Evolutionary conservation across 2,888 invertebrate species (phyloP).

Genomic region (Oeneis ivallda): DNA sequence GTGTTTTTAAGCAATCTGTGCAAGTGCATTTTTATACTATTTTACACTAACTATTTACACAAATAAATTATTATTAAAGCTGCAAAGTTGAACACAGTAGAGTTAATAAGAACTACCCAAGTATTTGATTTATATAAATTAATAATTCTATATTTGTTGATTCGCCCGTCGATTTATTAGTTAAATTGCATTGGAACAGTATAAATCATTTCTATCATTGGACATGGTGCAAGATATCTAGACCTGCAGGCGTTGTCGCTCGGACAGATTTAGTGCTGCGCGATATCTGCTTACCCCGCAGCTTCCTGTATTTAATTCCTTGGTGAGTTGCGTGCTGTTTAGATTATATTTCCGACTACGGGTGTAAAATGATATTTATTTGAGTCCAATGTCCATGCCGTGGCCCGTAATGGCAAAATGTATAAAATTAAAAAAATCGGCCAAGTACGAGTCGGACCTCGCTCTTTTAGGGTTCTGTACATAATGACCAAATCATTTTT

Average conservation of each 20-base stretch:
- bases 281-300: conserved; percentile 30
- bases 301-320: conserved; percentile 34
- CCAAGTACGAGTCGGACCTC: too few species aligned
- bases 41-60: too few species aligned
- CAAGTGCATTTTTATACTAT: too few species aligned
- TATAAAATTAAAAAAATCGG: too few species aligned
- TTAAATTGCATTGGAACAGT: conserved; percentile 19
- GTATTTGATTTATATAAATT: not conserved
- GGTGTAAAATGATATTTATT: conserved; percentile 13
- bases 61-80: too few species aligned
- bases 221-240: conserved; percentile 34
- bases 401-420: not conserved
- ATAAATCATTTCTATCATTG: conserved; percentile 28
- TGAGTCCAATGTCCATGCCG: not conserved
- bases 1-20: too few species aligned
- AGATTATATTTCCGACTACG: conserved; percentile 18
- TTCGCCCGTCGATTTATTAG: conserved; percentile 20
- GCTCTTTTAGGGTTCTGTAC: too few species aligned
- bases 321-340: conserved; percentile 21
- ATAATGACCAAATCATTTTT: too few species aligned
- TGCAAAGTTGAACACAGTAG: too few species aligned
- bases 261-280: conserved; percentile 34
- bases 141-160: conserved; percentile 18
- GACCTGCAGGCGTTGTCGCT: conserved; percentile 34
- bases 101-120: not conserved